Conservation (phyloP, 2,797 vertebrate species). For the Brachyrhaphis roseni region DNA sequence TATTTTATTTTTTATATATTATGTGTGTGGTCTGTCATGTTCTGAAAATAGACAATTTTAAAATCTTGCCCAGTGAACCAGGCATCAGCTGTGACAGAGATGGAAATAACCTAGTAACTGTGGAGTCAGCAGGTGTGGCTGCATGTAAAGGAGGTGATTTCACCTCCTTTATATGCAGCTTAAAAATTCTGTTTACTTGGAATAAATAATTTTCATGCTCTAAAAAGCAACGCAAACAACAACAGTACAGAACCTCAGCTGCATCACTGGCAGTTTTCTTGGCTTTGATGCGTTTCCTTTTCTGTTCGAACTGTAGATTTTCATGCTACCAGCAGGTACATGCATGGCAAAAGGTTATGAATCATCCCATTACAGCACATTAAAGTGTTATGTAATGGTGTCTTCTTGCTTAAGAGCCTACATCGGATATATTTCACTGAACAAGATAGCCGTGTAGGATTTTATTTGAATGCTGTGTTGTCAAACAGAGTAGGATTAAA, state of each 20-base stretch:
- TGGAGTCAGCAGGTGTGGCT: neutral
- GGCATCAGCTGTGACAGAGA: neutral
- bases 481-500: conserved; percentile 46
- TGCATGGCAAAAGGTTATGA: conserved; percentile 22
- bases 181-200: neutral
- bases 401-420: conserved; percentile 20
- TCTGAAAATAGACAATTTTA: neutral
- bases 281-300: conserved; percentile 3
- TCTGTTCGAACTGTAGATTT: conserved; percentile 21
- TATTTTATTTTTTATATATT: too few species aligned
- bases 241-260: neutral
- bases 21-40: neutral
- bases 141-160: neutral
- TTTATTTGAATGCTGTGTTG: conserved; percentile 40
- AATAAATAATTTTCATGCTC: neutral
- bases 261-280: neutral
- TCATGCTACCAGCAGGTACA: conserved; percentile 21
- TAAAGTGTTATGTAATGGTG: conserved; percentile 32
- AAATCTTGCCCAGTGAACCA: neutral
- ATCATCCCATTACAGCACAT: conserved; percentile 36
- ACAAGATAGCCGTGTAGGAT: conserved; percentile 25
- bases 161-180: neutral
- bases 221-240: neutral
- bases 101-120: neutral
- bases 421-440: conserved; percentile 9